phyloP scores from a whole-genome alignment of 64 coral and sea anemone genomes.

The Actinia tenebrosa region DNA sequence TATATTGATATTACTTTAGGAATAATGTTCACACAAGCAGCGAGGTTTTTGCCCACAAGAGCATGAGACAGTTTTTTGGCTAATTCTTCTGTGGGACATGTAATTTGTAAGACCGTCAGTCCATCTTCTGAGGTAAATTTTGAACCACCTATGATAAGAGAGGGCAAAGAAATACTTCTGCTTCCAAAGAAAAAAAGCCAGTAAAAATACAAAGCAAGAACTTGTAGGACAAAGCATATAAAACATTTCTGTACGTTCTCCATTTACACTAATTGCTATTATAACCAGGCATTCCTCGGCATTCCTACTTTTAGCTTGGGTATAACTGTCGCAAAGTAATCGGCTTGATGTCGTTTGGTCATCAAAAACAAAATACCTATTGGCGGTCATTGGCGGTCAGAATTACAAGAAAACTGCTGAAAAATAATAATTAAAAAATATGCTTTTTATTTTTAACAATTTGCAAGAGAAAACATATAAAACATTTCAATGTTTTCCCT shows the following conservation, averaged over 20 bases:
- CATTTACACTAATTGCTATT: not conserved
- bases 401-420: not conserved
- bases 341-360: not conserved
- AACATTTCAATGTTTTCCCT: not conserved
- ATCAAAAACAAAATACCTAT: not conserved
- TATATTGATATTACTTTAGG: slow-evolving; percentile 44
- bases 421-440: not conserved
- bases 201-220: not conserved
- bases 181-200: slow-evolving; percentile 1
- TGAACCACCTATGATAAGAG: not conserved
- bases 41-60: slow-evolving; percentile 30
- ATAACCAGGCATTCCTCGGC: slow-evolving; percentile 14
- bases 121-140: not conserved
- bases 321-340: not conserved
- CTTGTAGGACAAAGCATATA: not conserved
- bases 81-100: slow-evolving; percentile 33
- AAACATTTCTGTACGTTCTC: not conserved
- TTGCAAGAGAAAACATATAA: not conserved
- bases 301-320: not conserved
- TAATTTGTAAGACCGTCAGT: slow-evolving; percentile 28
- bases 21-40: slow-evolving; percentile 61
- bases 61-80: slow-evolving; percentile 21
- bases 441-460: not conserved
- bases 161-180: not conserved
- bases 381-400: not conserved